Conservation (phyloP, 1,140 invertebrate species). For the Bombus polaris region DNA sequence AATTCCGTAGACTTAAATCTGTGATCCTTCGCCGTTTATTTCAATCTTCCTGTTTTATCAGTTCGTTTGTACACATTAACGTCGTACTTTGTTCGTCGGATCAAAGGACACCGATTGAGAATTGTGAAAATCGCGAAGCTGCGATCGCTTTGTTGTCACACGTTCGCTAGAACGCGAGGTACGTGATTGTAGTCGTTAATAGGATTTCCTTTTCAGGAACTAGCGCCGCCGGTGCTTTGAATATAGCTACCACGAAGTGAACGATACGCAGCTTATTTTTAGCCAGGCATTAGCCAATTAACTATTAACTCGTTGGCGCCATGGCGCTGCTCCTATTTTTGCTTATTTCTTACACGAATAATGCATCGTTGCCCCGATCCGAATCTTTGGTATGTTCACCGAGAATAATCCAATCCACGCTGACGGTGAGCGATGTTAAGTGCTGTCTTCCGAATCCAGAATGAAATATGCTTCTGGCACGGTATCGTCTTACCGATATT, state of each 20-base stretch:
- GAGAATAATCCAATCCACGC: constrained; percentile 19
- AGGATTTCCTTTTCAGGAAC: constrained; percentile 7
- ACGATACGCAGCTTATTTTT: constrained; percentile 36
- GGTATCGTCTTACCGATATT: constrained; percentile 21
- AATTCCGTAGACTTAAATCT: too few species aligned
- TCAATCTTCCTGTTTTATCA: background rate
- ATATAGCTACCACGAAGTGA: constrained; percentile 17
- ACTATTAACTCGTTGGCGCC: constrained; percentile 49
- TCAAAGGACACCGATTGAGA: background rate
- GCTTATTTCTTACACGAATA: constrained; percentile 39
- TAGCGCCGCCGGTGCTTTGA: background rate
- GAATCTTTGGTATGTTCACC: constrained; percentile 5
- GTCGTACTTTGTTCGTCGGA: background rate
- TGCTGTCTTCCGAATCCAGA: constrained; percentile 10
- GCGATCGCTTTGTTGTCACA: background rate
- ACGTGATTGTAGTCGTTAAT: background rate
- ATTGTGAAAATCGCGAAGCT: background rate
- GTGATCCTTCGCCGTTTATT: background rate
- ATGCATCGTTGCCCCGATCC: constrained; percentile 34
- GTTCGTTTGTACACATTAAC: background rate
- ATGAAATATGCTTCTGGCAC: constrained; percentile 37
- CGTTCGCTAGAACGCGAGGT: too few species aligned
- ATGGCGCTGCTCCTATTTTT: constrained; percentile 42
- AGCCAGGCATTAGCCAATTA: constrained; percentile 55
- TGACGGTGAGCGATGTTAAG: constrained; percentile 4